Evolutionary conservation across 2,113 vertebrate genomes (phyloP), one percentile per base, ranked within the genome.

Genomic region (Labrus mixtus): DNA sequence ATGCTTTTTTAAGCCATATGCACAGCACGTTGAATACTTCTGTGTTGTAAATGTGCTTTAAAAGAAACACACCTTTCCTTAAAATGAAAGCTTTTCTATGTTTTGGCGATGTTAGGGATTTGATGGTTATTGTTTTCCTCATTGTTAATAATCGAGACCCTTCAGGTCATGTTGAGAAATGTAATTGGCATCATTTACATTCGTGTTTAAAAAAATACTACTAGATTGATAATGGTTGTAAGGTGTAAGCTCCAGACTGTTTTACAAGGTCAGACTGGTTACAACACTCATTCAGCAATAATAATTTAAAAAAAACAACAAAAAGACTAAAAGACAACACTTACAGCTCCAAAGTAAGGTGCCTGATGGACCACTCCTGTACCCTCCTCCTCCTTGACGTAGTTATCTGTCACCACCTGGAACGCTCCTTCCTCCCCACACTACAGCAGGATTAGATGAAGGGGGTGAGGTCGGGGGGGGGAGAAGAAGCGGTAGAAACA

Each of bases 281-380:
- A 33, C 29, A 33, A 33, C 29, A 33, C 29, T 33, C 4, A 33
- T 33, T 33, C 29, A 25, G 15, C 13, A 46, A n/a, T n/a, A n/a
- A n/a, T n/a, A n/a, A n/a, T n/a, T n/a, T n/a, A 46, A 16, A 15
- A 15, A 46, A 15, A 46, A 10, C 11, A 41, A 41, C 11, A 68
- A 10, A 6, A 43, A 22, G 9, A 8, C 17, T 1, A 3, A 29
- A 46, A 63, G 3, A 16, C 5, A 10, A n/a, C 70, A 97, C 98
- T 97, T 90, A 99, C 97, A 90, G 96, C 96, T 89, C 98, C 98
- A 73, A 99, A 99, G 90, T 99, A 99, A 0, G 98, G 98, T 15
- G 98, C 97, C 91, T 99, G 98, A 89, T 98, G 98, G 36, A 99
- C 97, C 16, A 99, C 94, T 19, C 98, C 98, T 0, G 98, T 98